Evolutionary conservation across 2,113 vertebrate species (phyloP).

Genomic region (Paramormyrops kingsleyae): DNA sequence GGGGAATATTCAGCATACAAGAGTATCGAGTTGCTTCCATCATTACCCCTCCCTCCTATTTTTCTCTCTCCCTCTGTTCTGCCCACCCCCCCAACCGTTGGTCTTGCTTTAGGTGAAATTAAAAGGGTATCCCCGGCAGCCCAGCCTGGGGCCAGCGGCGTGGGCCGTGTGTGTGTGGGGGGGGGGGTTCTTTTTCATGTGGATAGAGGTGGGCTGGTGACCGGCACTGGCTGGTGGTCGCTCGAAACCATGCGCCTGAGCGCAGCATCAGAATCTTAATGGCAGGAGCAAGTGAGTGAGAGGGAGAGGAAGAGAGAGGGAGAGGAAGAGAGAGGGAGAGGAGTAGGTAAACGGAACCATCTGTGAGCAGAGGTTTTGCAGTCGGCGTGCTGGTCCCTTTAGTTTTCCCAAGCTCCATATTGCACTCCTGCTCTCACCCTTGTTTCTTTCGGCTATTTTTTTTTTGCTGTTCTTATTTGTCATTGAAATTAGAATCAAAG

Average conservation of each 20-base stretch:
- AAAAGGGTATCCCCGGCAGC: constrained; percentile 30
- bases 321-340: neutral
- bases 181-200: neutral
- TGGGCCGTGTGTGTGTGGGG: neutral
- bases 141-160: constrained; percentile 28
- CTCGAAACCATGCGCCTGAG: neutral
- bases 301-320: neutral
- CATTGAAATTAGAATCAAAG: neutral
- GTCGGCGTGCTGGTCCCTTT: neutral
- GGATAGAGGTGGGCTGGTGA: neutral
- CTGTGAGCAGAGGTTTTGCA: neutral
- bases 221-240: neutral
- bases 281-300: neutral
- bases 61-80: neutral
- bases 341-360: neutral
- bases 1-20: constrained; percentile 33
- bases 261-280: neutral
- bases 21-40: constrained; percentile 29
- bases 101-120: constrained; percentile 16
- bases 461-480: neutral
- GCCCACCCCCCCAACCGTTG: neutral
- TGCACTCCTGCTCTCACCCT: neutral
- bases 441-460: neutral
- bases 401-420: neutral
- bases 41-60: constrained; percentile 5